phyloP scores from a whole-genome alignment of 2,797 vertebrate genomes.

The Pseudochirops cupreus region DNA sequence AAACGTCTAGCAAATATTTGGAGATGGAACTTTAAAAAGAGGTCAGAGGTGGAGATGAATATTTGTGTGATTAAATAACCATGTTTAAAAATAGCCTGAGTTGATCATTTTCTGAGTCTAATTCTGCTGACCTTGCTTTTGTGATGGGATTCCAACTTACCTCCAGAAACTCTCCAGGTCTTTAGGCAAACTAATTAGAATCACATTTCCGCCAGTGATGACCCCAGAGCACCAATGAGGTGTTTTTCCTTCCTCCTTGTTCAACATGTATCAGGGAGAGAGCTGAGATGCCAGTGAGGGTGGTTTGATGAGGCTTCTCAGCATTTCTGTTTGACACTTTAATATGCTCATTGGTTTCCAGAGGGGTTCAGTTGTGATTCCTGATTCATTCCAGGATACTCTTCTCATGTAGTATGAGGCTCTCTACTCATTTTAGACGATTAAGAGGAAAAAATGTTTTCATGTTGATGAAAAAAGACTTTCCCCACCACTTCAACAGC shows the following conservation, averaged over 20 bases:
- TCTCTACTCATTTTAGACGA: not conserved
- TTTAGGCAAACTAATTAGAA: not conserved
- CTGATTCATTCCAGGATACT: not conserved
- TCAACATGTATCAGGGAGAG: not conserved
- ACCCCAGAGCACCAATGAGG: not conserved
- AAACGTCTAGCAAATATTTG: not conserved
- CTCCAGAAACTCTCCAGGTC: not conserved
- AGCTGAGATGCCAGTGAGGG: not conserved
- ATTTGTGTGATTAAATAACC: not conserved
- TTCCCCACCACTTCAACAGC: not conserved
- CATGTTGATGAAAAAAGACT: not conserved
- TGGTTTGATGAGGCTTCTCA: not conserved
- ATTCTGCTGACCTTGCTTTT: not conserved
- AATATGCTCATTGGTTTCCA: not conserved
- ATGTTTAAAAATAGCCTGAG: not conserved
- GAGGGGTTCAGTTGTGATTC: not conserved
- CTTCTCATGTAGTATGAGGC: not conserved
- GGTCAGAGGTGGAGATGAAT: not conserved
- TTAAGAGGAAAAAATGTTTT: not conserved
- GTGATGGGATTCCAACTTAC: not conserved
- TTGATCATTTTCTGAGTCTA: not conserved
- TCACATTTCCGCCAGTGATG: not conserved
- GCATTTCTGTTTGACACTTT: not conserved
- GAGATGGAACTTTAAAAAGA: not conserved
- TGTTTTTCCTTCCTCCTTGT: not conserved